Base-by-base conservation (phyloP, 2,888 invertebrate genomes). In the Melanchra persicariae region DNA sequence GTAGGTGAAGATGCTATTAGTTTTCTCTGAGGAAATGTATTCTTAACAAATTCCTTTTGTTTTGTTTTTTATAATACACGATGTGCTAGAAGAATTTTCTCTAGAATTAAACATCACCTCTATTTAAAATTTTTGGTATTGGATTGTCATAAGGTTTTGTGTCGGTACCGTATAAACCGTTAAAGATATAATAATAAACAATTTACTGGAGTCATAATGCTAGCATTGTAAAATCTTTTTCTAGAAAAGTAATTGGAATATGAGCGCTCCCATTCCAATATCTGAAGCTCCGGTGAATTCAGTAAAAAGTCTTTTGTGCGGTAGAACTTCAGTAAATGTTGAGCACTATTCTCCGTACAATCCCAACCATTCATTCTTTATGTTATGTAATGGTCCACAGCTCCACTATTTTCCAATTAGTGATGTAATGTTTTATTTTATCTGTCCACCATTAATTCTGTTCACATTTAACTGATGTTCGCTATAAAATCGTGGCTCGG, bases 401-500 rank as follows among this genome's bases (percentile, higher is more conserved):
- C 24, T 70, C 22, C 45, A 63, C 55, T n/a, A 68, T 64, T 68
- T 82, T 68, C 47, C 68, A 68, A 68, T 82, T 77, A 68, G 40
- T 67, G 49, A 55, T 45, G 78, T 69, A 58, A 78, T 67, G 26
- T 65, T 67, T 60, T 60, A 49, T 71, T 77, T 67, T 65, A 57
- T 74, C 40, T 63, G 67, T 70, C 51, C 40, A 24, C 64, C 40
- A 66, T 74, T 64, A 59, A 62, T 74, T 72, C n/a, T 12, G 55
- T 68, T 70, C 59, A 40, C 66, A 67, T 72, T 76, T 64, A 78
- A 73, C 65, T 67, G 68, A 72, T 67, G 64, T 63, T 59, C 22
- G 73, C 71, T 81, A 70, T 81, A 71, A 84, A 82, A 70, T 59
- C 64, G 65, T 70, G 37, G 49, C 62, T 47, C 60, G 51, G 77